A percentile compares a stretch with the other conserved stretches of the same genome.
Evolutionary conservation across 1,140 invertebrate species (phyloP).

Genomic region (Caenorhabditis tropicalis): DNA sequence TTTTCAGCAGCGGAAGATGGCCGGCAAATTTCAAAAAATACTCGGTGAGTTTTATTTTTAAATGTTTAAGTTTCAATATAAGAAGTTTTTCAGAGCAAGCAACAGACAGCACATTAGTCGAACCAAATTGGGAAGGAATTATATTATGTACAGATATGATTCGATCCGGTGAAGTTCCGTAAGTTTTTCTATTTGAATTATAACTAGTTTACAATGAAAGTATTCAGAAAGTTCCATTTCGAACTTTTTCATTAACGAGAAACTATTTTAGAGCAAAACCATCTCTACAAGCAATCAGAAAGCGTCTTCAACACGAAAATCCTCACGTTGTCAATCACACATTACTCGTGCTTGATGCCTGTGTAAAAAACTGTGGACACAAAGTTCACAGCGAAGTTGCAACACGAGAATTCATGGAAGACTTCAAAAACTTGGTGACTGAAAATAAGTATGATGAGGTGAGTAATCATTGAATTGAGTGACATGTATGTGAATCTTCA

Average conservation of each 20-base stretch:
- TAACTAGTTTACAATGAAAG: no score
- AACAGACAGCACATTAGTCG: conserved; percentile 68
- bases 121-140: conserved; percentile 70
- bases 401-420: conserved; percentile 91
- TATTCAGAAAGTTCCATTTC: no score
- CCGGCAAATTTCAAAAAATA: conserved; percentile 56
- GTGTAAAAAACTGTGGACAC: conserved; percentile 95
- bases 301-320: conserved; percentile 64
- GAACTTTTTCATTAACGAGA: no score
- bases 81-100: conserved; percentile 64
- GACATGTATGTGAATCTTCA: no score
- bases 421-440: conserved; percentile 78
- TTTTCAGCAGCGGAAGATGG: conserved; percentile 49
- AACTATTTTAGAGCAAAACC: conserved; percentile 66
- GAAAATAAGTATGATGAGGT: conserved; percentile 54
- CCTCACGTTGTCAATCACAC: conserved; percentile 70
- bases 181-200: conserved; percentile 55
- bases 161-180: conserved; percentile 68
- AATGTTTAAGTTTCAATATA: neutral
- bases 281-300: conserved; percentile 66
- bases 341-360: conserved; percentile 84
- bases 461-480: neutral
- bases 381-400: conserved; percentile 86
- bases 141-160: conserved; percentile 69
- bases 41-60: conserved; percentile 52